Evolutionary conservation across 1,140 invertebrate species (phyloP).

Genomic region (Bombus polaris): DNA sequence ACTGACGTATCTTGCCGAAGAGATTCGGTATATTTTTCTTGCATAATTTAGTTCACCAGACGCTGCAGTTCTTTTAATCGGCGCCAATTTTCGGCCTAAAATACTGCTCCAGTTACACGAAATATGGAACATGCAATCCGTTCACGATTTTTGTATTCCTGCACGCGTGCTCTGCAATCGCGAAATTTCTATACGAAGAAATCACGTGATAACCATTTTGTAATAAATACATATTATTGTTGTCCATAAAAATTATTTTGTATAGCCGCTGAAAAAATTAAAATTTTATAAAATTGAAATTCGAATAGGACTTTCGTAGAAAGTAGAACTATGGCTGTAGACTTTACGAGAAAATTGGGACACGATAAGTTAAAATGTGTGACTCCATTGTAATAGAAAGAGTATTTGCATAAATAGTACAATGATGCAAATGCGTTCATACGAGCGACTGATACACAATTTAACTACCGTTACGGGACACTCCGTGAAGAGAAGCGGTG

Average conservation of each 20-base stretch:
- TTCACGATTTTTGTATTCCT: neutral
- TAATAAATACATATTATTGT: neutral
- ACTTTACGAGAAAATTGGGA: neutral
- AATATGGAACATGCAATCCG: constrained; percentile 5
- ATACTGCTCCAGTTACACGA: constrained; percentile 58
- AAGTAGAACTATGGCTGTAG: too few species aligned
- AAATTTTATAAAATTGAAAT: neutral
- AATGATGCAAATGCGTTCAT: constrained; percentile 23
- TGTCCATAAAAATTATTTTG: neutral
- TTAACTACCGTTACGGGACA: constrained; percentile 45
- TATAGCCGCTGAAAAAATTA: neutral
- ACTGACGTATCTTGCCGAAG: constrained; percentile 14
- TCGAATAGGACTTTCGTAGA: neutral
- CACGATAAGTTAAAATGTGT: neutral
- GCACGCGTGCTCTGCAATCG: too few species aligned
- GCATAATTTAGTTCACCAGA: constrained; percentile 73
- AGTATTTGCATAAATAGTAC: constrained; percentile 19
- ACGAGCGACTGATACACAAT: constrained; percentile 17
- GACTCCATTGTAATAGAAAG: neutral
- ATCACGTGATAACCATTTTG: neutral
- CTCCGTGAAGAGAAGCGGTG: neutral
- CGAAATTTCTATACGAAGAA: neutral
- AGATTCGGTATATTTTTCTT: constrained; percentile 70
- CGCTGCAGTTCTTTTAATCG: constrained; percentile 55
- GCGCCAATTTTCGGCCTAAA: constrained; percentile 58